Percentiles rank a stretch among this genome's conserved stretches.
Evolutionary conservation across 2,888 invertebrate genomes (phyloP).

Genomic region (Pristionchus japonicus): DNA sequence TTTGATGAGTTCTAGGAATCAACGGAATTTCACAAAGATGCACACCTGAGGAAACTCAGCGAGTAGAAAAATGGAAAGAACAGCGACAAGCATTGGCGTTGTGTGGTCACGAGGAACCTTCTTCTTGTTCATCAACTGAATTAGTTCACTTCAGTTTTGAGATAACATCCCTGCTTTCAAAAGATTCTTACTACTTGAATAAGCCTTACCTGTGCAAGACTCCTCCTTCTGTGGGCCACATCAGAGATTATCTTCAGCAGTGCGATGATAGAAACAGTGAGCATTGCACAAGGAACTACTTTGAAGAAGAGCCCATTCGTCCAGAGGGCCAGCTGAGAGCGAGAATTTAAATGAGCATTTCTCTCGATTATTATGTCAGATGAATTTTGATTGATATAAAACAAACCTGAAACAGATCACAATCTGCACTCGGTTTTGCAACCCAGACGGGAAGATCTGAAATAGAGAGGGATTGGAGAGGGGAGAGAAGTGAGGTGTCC

Average conservation of each 20-base stretch:
- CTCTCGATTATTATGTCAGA: background rate
- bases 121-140: slow-evolving; percentile 72
- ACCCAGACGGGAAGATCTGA: slow-evolving; percentile 6
- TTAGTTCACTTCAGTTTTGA: background rate
- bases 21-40: too few relatives aligned
- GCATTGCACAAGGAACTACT: slow-evolving; percentile 73
- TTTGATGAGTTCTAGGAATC: too few relatives aligned
- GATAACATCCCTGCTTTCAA: too few relatives aligned
- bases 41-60: slow-evolving; percentile 71
- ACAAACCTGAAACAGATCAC: slow-evolving; percentile 9
- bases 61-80: slow-evolving; percentile 71
- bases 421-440: background rate
- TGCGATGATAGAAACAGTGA: slow-evolving; percentile 72
- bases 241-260: slow-evolving; percentile 72
- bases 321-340: slow-evolving; percentile 70
- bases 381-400: background rate
- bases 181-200: too few relatives aligned
- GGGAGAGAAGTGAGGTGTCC: background rate
- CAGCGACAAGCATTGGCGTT: slow-evolving; percentile 74
- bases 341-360: too few relatives aligned
- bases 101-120: slow-evolving; percentile 73
- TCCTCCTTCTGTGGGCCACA: slow-evolving; percentile 68
- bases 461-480: background rate
- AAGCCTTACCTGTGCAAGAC: slow-evolving; percentile 62
- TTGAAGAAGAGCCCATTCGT: slow-evolving; percentile 74